Percentiles rank a stretch among this genome's conserved stretches.
Conservation (phyloP, 2,888 invertebrate genomes). For the Margaritifera margaritifera region DNA sequence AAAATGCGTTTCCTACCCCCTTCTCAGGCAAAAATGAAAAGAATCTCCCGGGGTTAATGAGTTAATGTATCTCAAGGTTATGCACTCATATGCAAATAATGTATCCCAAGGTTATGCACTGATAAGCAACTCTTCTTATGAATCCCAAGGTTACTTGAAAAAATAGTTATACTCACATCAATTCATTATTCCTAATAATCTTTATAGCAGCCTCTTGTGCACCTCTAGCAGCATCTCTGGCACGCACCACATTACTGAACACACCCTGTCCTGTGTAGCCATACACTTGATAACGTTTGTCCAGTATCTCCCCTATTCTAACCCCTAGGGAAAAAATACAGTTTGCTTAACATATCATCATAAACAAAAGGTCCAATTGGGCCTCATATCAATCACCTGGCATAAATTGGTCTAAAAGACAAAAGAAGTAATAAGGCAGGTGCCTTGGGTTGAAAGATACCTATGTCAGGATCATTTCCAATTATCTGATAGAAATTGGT, state of each 20-base stretch:
- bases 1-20: too few relatives aligned
- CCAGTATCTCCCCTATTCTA: slow-evolving; percentile 93
- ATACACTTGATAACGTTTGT: slow-evolving; percentile 92
- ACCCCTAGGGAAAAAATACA: slow-evolving; percentile 76
- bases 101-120: too few relatives aligned
- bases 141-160: too few relatives aligned
- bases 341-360: neutral
- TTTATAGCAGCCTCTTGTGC: slow-evolving; percentile 96
- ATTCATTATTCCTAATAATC: slow-evolving; percentile 98
- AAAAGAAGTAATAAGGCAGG: neutral
- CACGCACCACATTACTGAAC: slow-evolving; percentile 97
- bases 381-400: neutral
- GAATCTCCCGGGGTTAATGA: too few relatives aligned
- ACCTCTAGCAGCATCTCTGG: slow-evolving; percentile 89
- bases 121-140: too few relatives aligned
- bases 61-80: too few relatives aligned
- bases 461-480: too few relatives aligned
- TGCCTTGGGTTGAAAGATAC: too few relatives aligned
- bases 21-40: too few relatives aligned
- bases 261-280: slow-evolving; percentile 99
- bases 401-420: neutral
- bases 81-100: too few relatives aligned
- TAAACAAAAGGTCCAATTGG: neutral
- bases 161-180: slow-evolving; percentile 83
- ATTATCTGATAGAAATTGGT: too few relatives aligned